Base-by-base conservation (phyloP, 2,888 invertebrate species). In the Leptodirus hochenwartii region DNA sequence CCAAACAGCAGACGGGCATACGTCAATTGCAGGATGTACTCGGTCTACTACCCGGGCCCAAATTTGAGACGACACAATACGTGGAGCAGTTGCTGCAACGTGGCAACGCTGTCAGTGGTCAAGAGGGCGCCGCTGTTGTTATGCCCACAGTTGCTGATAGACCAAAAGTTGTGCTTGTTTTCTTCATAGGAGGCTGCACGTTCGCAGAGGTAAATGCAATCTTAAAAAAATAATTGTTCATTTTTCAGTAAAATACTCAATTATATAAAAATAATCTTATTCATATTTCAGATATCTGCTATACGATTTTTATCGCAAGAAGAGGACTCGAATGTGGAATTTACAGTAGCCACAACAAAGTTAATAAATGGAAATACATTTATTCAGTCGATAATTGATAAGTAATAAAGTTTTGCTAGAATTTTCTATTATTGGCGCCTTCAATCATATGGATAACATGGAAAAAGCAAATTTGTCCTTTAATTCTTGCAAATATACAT, bases 101-200 rank as follows among this genome's bases (percentile, higher is more conserved):
- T n/a, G n/a, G n/a, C n/a, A n/a, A n/a, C n/a, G n/a, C n/a, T n/a
- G n/a, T n/a, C n/a, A n/a, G n/a, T n/a, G n/a, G n/a, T n/a, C n/a
- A n/a, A n/a, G n/a, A n/a, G n/a, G n/a, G n/a, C 6, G 20, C 9
- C 20, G 20, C 9, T 20, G 8, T 20, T 20, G 20, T 20, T 9
- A 6, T 20, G 6, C 20, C 9, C 9, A 9, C 6, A 11, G 14
- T 27, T 27, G 36, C 44, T 2, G 69, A 77, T 40, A 63, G 64
- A 22, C 66, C 74, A 1, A 62, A 65, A 39, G 76, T 88, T 3
- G 74, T 91, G 5, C 59, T 96, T 1, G 87, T 98, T 1, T 88
- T 93, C 54, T 93, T 95, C 50, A 74, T 98, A 10, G 98, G 98
- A 4, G 98, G 98, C 0, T 87, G 93, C 49, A 98, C 96, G 0